phyloP scores from a whole-genome alignment of 2,113 vertebrate genomes.

The Catagonus wagneri region DNA sequence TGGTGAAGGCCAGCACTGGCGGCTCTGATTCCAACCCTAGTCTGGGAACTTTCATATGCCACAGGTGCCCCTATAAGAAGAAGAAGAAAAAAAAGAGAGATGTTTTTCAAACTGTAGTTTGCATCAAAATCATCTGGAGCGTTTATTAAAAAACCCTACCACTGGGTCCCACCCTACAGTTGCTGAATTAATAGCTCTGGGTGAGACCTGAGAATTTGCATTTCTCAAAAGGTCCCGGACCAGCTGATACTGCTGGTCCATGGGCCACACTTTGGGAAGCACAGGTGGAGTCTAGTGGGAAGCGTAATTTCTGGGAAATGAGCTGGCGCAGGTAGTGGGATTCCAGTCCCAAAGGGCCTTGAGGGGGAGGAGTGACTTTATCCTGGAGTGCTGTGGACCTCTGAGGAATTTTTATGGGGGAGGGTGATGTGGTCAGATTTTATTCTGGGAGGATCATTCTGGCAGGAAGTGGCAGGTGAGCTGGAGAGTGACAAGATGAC shows the following conservation, averaged over 20 bases:
- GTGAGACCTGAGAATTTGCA: neutral
- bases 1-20: no score
- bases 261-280: neutral
- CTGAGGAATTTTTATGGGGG: neutral
- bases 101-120: neutral
- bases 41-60: no score
- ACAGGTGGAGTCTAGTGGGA: neutral
- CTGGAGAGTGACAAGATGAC: neutral
- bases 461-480: neutral
- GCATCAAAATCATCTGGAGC: neutral
- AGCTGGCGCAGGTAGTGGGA: neutral
- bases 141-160: neutral
- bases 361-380: neutral
- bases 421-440: neutral
- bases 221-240: neutral
- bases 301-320: neutral
- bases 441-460: neutral
- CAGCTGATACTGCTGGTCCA: neutral
- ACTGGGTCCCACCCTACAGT: neutral
- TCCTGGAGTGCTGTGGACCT: neutral
- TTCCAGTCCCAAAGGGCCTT: neutral
- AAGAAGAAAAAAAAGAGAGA: no score
- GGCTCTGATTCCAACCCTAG: no score
- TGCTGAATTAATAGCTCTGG: neutral
- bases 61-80: no score